These are phyloP conservation scores for Oscheius sp. DNA, from an alignment of 2,888 invertebrate genomes.

Conservation along the genomic window DNA sequence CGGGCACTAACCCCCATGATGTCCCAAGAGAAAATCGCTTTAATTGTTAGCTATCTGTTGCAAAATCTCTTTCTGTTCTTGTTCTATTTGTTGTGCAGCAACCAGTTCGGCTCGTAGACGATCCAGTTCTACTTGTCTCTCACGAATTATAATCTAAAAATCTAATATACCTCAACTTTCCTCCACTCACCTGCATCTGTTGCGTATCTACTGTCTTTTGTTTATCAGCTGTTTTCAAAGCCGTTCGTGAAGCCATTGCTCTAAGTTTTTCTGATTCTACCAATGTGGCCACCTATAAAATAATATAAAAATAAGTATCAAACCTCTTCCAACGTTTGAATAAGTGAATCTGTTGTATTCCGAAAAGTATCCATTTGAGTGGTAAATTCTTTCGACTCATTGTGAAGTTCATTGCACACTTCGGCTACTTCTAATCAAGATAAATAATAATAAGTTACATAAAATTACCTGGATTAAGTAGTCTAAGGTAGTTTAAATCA, in stretches of 20 bases:
- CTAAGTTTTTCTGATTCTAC: conserved; percentile 34
- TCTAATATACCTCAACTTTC: neutral
- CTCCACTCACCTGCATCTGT: conserved; percentile 33
- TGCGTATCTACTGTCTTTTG: conserved; percentile 28
- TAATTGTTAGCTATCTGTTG: conserved; percentile 25
- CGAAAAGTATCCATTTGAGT: conserved; percentile 15
- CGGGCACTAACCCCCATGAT: conserved; percentile 4
- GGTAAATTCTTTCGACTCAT: conserved; percentile 28
- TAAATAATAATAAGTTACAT: neutral
- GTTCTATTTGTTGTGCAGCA: conserved; percentile 31
- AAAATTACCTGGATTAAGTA: conserved; percentile 25
- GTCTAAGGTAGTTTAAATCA: conserved; percentile 25
- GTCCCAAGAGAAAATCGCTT: conserved; percentile 2
- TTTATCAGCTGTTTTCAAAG: conserved; percentile 28
- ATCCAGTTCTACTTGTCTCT: conserved; percentile 39
- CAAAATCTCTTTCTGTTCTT: conserved; percentile 27
- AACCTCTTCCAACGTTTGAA: conserved; percentile 31
- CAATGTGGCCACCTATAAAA: conserved; percentile 26
- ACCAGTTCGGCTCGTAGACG: conserved; percentile 34
- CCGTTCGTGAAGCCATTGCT: conserved; percentile 30
- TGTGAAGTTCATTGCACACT: conserved; percentile 25
- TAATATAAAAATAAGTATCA: neutral
- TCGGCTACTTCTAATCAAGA: conserved; percentile 19
- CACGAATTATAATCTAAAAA: conserved; percentile 34
- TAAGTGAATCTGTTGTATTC: conserved; percentile 26